phyloP scores from a whole-genome alignment of 2,797 vertebrate genomes.

The Smutsia gigantea region DNA sequence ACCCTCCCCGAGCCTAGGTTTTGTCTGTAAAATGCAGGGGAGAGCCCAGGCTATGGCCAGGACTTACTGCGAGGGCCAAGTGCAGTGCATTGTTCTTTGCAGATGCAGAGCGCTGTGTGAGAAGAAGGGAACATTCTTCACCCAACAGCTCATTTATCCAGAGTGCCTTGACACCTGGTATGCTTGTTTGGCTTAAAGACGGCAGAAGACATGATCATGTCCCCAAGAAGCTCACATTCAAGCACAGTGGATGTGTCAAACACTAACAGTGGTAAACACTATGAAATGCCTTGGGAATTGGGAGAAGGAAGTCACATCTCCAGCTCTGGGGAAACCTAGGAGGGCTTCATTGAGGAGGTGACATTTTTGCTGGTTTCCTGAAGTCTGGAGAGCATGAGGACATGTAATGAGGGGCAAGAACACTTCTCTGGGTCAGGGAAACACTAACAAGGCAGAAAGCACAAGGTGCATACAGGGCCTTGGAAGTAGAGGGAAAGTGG shows the following conservation, averaged over 20 bases:
- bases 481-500: not conserved
- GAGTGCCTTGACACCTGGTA: not conserved
- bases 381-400: not conserved
- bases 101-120: not conserved
- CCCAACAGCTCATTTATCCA: not conserved
- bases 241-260: not conserved
- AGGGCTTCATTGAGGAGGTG: not conserved
- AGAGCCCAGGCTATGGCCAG: too few relatives aligned
- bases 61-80: not conserved
- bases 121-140: not conserved
- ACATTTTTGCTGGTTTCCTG: not conserved
- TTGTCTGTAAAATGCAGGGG: not conserved
- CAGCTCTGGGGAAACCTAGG: not conserved
- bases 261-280: not conserved
- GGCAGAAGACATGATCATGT: not conserved
- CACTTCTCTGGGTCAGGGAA: not conserved
- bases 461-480: too few relatives aligned
- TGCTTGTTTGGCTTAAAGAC: not conserved
- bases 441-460: not conserved
- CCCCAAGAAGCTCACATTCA: not conserved
- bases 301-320: not conserved
- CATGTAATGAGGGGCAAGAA: not conserved
- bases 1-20: not conserved
- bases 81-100: not conserved
- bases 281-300: not conserved